Evolutionary conservation across 1,140 invertebrate genomes (phyloP), one percentile per base, ranked within the genome.

Genomic region (Aphelinus atriplicis): DNA sequence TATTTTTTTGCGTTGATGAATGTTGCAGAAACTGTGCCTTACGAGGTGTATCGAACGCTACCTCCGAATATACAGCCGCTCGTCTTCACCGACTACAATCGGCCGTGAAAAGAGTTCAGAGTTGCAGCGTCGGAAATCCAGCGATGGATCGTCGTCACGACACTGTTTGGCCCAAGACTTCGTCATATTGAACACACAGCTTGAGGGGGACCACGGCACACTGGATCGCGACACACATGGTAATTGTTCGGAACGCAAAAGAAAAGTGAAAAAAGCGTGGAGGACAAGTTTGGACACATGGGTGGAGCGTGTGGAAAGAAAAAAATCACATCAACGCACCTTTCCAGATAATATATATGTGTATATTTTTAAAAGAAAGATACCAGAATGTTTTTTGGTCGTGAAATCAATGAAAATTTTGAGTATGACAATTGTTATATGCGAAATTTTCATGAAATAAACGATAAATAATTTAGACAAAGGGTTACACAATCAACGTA

Each of bases 21-120:
- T 75, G 73, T 90, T 90, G 72, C 87, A 95, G 95, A 96, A 82
- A 92, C 94, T 79, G 93, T 97, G 10, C 93, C 95, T 48, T 90
- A 92, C 77, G 90, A 92, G 63, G 92, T 97, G 77, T 96, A 95
- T 81, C 88, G 91, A 6, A 94, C 96, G 80, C 86, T 97, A 57
- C 92, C 95, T 43, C 89, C 89, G 5, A 89, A 91, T 74, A 86
- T 95, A 6, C 91, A 92, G 46, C 51, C 57, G 10, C 58, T 67
- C 45, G 75, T 76, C 5, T 42, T 50, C 64, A 76, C 69, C 50
- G 75, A 76, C 69, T 76, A 72, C 51, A 72, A 68, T 67, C 56
- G 58, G 6, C 57, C 50, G 63, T 71, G 63, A 62, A 57, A 64
- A 67, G 67, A 26, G 26, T 26, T 26, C 26, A 26, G 6, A 50